Evolutionary conservation across 1,140 invertebrate species (phyloP).

Genomic region (Andricus grossulariae): DNA sequence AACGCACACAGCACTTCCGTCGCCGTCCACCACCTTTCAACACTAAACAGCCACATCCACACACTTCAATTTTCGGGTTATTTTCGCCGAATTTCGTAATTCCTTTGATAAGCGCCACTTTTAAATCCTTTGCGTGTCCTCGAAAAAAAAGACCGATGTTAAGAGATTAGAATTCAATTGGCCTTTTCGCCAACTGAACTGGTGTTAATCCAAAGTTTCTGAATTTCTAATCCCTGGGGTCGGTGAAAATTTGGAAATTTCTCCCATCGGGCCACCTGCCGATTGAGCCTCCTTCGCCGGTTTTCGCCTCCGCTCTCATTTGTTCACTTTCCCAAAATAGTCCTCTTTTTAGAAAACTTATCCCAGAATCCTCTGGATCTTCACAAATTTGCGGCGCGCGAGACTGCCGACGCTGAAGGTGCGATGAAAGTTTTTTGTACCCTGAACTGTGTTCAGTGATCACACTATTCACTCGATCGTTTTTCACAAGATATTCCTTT

Average conservation of each 20-base stretch:
- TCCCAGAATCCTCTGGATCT: constrained; percentile 1
- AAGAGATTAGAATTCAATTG: too few relatives aligned
- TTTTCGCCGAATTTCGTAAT: not conserved
- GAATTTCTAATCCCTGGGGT: too few relatives aligned
- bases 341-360: not conserved
- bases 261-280: constrained; percentile 52
- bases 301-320: constrained; percentile 43
- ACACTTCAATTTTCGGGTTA: constrained; percentile 20
- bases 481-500: not conserved
- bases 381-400: constrained; percentile 6
- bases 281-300: constrained; percentile 42
- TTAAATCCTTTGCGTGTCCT: constrained; percentile 2
- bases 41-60: constrained; percentile 70
- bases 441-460: not conserved
- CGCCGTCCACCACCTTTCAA: constrained; percentile 65
- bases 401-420: constrained; percentile 44
- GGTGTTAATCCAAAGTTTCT: too few relatives aligned
- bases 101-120: not conserved
- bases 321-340: constrained; percentile 33
- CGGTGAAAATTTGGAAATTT: not conserved
- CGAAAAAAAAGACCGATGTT: not conserved
- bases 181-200: too few relatives aligned
- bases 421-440: constrained; percentile 18
- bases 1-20: constrained; percentile 57
- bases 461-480: not conserved